These are phyloP conservation scores for Montifringilla adamsi DNA, from an alignment of 2,113 vertebrate species.

Conservation along the genomic window DNA sequence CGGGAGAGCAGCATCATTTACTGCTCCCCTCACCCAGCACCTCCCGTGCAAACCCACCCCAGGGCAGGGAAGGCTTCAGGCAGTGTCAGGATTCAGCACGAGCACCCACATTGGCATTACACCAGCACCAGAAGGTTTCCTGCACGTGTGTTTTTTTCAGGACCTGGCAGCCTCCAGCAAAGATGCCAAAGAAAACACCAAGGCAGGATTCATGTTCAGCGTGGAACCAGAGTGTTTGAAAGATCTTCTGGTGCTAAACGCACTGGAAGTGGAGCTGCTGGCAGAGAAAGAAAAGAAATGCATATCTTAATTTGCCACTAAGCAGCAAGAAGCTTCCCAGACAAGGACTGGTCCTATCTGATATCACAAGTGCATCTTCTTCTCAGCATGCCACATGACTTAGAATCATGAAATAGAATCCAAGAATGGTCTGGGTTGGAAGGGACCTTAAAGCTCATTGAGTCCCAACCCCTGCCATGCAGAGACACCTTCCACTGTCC, in stretches of 20 bases:
- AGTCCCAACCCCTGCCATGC: not conserved
- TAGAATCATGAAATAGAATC: not conserved
- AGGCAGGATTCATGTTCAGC: fast-evolving
- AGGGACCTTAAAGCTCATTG: not conserved
- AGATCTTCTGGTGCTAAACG: not conserved
- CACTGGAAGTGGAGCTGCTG: not conserved
- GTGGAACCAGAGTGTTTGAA: not conserved
- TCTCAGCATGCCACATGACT: fast-evolving
- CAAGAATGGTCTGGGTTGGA: not conserved
- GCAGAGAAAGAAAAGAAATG: not conserved
- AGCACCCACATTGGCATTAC: too few species aligned
- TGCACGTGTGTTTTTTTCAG: fast-evolving
- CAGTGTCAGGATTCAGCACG: not conserved
- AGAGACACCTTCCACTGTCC: fast-evolving
- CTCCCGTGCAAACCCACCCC: not conserved
- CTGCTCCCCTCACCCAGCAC: not conserved
- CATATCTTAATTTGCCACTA: not conserved
- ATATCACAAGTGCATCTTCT: not conserved
- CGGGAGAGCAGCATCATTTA: not conserved
- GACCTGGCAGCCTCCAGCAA: not conserved
- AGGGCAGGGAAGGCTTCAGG: not conserved
- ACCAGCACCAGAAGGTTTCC: not conserved
- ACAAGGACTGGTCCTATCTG: not conserved
- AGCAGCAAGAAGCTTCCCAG: not conserved
- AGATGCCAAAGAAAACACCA: not conserved